Evolutionary conservation across 2,797 vertebrate genomes (phyloP).

Genomic region (Oceanodroma leucorhoa): DNA sequence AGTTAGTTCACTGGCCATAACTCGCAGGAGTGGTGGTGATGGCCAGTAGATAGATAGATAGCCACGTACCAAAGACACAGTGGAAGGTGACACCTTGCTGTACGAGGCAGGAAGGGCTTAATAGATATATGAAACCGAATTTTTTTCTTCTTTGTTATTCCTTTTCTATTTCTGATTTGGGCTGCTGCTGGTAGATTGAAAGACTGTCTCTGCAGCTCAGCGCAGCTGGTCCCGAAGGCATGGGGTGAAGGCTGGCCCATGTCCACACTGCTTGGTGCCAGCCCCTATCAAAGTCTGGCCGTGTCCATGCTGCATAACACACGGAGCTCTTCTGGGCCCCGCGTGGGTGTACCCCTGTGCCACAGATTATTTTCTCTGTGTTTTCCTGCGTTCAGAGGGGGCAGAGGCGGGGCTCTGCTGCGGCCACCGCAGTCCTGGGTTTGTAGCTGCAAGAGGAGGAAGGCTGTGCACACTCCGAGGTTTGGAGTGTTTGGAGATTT

Average conservation of each 20-base stretch:
- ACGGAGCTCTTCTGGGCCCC: background rate
- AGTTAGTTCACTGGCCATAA: background rate
- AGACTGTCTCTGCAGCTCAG: background rate
- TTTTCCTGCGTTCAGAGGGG: background rate
- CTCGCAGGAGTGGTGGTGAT: background rate
- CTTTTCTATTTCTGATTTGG: background rate
- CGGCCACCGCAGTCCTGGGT: fast-evolving
- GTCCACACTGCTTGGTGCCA: background rate
- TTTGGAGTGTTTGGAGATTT: background rate
- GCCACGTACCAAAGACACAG: background rate
- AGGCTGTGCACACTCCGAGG: background rate
- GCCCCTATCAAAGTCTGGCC: background rate
- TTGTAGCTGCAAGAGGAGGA: background rate
- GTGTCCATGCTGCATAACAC: background rate
- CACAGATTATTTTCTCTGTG: background rate
- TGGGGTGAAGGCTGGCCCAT: background rate
- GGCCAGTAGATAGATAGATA: background rate
- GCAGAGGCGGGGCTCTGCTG: background rate
- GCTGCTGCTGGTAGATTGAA: background rate
- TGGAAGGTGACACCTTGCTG: background rate
- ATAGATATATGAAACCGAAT: background rate
- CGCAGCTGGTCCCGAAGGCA: fast-evolving
- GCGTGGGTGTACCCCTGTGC: no score
- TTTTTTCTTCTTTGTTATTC: background rate
- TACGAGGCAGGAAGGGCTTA: background rate